Conservation (phyloP, 1,140 invertebrate genomes). For the Druon quercuslanigerum region DNA sequence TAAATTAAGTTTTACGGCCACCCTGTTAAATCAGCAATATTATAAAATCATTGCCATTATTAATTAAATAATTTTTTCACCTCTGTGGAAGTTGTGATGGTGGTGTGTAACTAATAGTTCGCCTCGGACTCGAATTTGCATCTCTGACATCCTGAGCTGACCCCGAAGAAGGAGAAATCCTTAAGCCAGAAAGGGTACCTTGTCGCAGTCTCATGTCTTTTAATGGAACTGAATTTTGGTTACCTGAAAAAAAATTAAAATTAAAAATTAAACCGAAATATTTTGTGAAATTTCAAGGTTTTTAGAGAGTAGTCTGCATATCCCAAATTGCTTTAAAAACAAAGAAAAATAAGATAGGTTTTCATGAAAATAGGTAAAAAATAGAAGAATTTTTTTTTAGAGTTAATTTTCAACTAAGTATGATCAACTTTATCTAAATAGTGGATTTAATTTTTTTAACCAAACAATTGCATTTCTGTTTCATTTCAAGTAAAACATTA, state of each 20-base stretch:
- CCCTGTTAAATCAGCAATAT: too few relatives aligned
- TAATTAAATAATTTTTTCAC: conserved; percentile 45
- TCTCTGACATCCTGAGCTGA: conserved; percentile 69
- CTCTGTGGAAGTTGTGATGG: conserved; percentile 72
- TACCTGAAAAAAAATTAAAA: conserved; percentile 52
- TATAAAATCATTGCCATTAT: too few relatives aligned
- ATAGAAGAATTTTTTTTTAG: too few relatives aligned
- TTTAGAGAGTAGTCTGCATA: too few relatives aligned
- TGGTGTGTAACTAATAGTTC: conserved; percentile 66
- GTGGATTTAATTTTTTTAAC: background rate
- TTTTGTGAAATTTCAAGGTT: too few relatives aligned
- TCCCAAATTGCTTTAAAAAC: too few relatives aligned
- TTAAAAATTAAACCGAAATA: background rate
- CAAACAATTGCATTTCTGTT: too few relatives aligned
- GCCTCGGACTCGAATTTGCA: conserved; percentile 61
- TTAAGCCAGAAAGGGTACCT: conserved; percentile 51
- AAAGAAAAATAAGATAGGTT: too few relatives aligned
- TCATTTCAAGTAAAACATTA: too few relatives aligned
- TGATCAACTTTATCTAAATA: too few relatives aligned
- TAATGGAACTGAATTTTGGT: conserved; percentile 63
- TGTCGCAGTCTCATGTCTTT: conserved; percentile 69
- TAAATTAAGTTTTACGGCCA: too few relatives aligned
- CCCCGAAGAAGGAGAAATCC: conserved; percentile 63
- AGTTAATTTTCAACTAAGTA: background rate
- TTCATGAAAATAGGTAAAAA: too few relatives aligned